Evolutionary conservation across 2,888 invertebrate genomes (phyloP).

Genomic region (Cerceris rybyensis): DNA sequence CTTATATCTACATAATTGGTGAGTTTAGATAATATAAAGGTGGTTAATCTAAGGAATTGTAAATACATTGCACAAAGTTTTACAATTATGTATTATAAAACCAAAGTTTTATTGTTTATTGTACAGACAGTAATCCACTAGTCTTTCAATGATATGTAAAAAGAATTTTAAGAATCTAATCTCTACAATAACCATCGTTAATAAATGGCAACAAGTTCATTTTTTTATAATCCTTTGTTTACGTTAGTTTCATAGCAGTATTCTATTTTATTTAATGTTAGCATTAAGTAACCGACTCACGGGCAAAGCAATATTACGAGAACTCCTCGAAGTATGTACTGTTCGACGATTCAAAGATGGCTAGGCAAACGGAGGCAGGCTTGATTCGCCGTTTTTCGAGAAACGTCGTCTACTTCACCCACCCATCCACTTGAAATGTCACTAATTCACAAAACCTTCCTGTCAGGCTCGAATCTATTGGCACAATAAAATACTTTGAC

Average conservation of each 20-base stretch:
- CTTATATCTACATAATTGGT: slow-evolving; percentile 53
- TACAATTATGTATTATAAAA: slow-evolving; percentile 35
- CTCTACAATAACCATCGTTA: slow-evolving; percentile 21
- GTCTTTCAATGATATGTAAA: slow-evolving; percentile 49
- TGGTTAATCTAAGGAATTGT: slow-evolving; percentile 31
- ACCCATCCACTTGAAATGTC: too few species aligned
- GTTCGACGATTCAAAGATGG: too few species aligned
- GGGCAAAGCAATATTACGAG: slow-evolving; percentile 19
- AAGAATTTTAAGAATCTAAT: slow-evolving; percentile 22
- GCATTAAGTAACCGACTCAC: slow-evolving; percentile 33
- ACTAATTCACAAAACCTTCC: too few species aligned
- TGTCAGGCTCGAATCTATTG: too few species aligned
- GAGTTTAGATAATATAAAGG: slow-evolving; percentile 47
- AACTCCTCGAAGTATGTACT: not conserved
- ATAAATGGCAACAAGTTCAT: slow-evolving; percentile 37
- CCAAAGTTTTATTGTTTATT: slow-evolving; percentile 26
- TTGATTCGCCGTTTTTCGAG: too few species aligned
- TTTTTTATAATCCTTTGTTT: slow-evolving; percentile 25
- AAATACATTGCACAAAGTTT: slow-evolving; percentile 23
- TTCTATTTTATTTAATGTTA: slow-evolving; percentile 4
- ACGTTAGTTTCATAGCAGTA: slow-evolving; percentile 1
- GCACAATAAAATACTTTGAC: too few species aligned
- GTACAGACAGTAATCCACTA: slow-evolving; percentile 51
- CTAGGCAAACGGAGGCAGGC: not conserved
- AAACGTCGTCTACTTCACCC: too few species aligned